Base-by-base conservation (phyloP, 2,888 invertebrate genomes). In the Mythimna albipuncta region DNA sequence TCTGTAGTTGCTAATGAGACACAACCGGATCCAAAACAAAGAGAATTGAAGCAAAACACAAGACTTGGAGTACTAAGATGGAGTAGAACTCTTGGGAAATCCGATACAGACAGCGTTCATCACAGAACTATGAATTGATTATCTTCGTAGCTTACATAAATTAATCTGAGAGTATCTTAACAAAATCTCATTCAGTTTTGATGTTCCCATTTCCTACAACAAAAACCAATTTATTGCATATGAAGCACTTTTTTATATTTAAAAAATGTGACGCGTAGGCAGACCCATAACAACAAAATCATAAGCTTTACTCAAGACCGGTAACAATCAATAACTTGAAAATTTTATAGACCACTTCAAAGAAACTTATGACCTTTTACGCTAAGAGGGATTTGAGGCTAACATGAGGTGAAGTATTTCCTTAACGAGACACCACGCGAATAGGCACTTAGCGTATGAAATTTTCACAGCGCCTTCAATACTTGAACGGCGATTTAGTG, bases 401-500 rank as follows among this genome's bases (percentile, higher is more conserved):
- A 87, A 81, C 84, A 80, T 77, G 81, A 81, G 69, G 83, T 79
- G 70, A 75, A 89, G 88, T 88, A 89, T 91, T 91, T 87, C 90
- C 91, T 90, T 92, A 91, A 91, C 90, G 86, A 92, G 91, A 87
- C 88, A 85, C 86, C 85, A 85, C 75, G 81, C 88, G 88, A 91
- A 91, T 88, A 88, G 90, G 89, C 92, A 93, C 93, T 94, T 93
- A 91, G 82, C 81, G 88, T 93, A 93, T 93, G 94, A 94, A 94
- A 93, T 93, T 94, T 94, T 93, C 91, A 92, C 88, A 75, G 84
- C 84, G 87, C 90, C 87, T 89, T 93, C 93, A 90, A 91, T 94
- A 90, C 87, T 89, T 89, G 88, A 92, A 88, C 87, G 88, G 86
- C 92, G 91, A 93, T 94, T 94, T 93, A 89, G 90, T 86, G 80